phyloP scores from a whole-genome alignment of 2,113 vertebrate genomes.

The Prunella fulvescens region DNA sequence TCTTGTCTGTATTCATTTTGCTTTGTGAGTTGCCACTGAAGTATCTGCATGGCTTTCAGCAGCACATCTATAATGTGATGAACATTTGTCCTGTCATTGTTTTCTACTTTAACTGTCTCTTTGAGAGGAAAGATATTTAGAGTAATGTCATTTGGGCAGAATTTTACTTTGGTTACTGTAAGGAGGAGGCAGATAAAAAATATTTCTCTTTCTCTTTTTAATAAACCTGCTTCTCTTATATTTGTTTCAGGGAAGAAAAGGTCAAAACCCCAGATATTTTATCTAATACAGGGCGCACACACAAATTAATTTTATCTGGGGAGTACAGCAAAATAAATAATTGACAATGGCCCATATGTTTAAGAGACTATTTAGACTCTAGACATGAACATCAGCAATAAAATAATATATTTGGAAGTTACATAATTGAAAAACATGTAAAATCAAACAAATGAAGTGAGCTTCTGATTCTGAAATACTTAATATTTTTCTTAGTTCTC shows the following conservation, averaged over 20 bases:
- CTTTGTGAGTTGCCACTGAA: not conserved
- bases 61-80: not conserved
- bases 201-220: not conserved
- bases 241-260: not conserved
- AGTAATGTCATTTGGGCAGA: not conserved
- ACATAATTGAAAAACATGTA: not conserved
- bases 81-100: not conserved
- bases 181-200: not conserved
- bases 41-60: not conserved
- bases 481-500: not conserved
- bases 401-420: not conserved
- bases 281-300: not conserved
- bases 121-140: not conserved
- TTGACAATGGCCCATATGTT: not conserved
- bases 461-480: not conserved
- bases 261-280: not conserved
- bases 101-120: not conserved
- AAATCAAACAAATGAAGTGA: not conserved
- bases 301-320: not conserved
- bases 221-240: not conserved
- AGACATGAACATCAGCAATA: not conserved
- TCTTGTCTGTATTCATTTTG: not conserved
- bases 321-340: not conserved
- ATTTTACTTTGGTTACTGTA: not conserved
- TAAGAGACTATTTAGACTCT: not conserved